Conservation (phyloP, 2,888 invertebrate species). For the Oscheius sp. region DNA sequence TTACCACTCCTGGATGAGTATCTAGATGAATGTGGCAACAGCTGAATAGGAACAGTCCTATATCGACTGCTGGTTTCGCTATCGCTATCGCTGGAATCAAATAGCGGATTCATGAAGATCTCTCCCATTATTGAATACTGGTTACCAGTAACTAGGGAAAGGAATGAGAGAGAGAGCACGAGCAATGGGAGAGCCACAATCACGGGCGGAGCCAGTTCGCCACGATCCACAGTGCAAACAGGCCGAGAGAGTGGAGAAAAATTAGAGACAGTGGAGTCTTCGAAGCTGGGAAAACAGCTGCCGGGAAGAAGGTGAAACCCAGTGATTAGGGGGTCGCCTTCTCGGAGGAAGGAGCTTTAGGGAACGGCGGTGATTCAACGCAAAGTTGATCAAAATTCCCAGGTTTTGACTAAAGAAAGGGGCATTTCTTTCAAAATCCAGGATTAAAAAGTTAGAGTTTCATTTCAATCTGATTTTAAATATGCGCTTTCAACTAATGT, state of each 20-base stretch:
- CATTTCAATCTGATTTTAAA: too few species aligned
- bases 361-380: neutral
- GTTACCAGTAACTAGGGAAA: neutral
- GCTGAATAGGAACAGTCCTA: conserved; percentile 32
- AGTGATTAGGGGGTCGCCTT: neutral
- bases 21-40: conserved; percentile 35
- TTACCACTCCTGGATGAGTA: conserved; percentile 37
- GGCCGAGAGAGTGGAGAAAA: neutral
- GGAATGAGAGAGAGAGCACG: conserved; percentile 6
- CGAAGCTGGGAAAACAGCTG: conserved; percentile 4
- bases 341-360: neutral
- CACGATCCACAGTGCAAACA: conserved; percentile 15
- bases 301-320: conserved; percentile 6
- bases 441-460: too few species aligned
- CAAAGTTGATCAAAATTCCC: too few species aligned
- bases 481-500: too few species aligned
- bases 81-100: conserved; percentile 47
- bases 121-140: conserved; percentile 38
- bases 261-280: neutral
- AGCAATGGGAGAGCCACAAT: conserved; percentile 16
- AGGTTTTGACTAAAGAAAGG: too few species aligned
- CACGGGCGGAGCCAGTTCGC: conserved; percentile 28
- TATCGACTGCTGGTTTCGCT: conserved; percentile 47
- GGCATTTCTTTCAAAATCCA: too few species aligned
- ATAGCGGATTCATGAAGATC: conserved; percentile 51